Percentiles rank a stretch among this genome's conserved stretches.
Conservation (phyloP, 1,140 invertebrate species). For the Leptestheria dahalacensis region DNA sequence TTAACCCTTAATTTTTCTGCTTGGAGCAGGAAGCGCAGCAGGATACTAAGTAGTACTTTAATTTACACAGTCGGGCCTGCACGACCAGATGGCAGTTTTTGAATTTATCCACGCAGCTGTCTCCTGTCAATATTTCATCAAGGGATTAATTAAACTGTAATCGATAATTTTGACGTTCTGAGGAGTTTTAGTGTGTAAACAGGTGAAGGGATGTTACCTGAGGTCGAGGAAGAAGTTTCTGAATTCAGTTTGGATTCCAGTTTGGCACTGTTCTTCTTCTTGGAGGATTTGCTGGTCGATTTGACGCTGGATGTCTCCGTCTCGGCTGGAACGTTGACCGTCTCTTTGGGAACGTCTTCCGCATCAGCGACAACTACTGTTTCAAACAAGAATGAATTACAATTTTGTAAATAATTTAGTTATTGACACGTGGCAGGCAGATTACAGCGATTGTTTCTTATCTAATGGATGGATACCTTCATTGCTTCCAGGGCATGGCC, state of each 20-base stretch:
- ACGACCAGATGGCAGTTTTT: conserved; percentile 56
- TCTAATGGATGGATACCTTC: background rate
- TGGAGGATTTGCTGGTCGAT: background rate
- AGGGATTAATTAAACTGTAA: conserved; percentile 16
- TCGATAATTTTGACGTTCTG: conserved; percentile 17
- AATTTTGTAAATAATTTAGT: background rate
- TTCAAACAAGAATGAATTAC: background rate
- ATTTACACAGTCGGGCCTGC: conserved; percentile 59
- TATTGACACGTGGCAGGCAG: no score
- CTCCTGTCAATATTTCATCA: conserved; percentile 23
- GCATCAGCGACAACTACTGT: background rate
- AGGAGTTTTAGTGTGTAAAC: background rate
- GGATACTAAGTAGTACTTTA: conserved; percentile 57
- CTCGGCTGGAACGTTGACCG: background rate
- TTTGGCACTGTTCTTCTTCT: no score
- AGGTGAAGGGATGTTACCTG: no score
- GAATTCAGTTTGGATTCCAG: no score
- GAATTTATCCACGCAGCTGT: conserved; percentile 52
- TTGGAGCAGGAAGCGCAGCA: conserved; percentile 53
- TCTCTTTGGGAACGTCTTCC: background rate
- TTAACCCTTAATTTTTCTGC: conserved; percentile 5
- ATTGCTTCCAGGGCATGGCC: conserved; percentile 31
- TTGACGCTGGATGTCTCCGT: background rate
- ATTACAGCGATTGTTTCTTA: no score
- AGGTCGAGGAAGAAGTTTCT: no score